These are phyloP conservation scores for Hepsetus odoe DNA, from an alignment of 2,113 vertebrate species.

Conservation along the genomic window DNA sequence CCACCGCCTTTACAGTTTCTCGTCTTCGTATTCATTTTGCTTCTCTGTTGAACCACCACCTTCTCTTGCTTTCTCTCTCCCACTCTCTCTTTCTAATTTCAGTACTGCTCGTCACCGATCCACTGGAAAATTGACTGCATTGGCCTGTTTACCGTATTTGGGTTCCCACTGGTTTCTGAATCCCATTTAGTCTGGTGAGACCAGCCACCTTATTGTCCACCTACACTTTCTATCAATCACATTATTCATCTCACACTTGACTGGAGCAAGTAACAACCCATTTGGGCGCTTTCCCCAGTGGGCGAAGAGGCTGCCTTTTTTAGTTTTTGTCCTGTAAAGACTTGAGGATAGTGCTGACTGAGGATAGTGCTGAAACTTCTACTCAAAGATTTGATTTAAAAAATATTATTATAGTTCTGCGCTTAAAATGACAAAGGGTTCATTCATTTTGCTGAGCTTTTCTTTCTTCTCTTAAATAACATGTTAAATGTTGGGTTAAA, in stretches of 20 bases:
- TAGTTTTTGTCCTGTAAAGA: background rate
- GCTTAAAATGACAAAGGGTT: no score
- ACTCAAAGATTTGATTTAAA: no score
- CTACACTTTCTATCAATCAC: background rate
- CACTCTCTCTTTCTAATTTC: background rate
- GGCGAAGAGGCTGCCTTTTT: background rate
- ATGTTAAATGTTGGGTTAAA: no score
- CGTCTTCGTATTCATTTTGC: background rate
- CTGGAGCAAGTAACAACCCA: background rate
- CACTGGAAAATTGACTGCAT: conserved; percentile 11
- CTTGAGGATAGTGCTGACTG: background rate
- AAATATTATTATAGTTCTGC: no score
- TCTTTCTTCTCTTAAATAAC: no score
- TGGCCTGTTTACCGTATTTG: conserved; percentile 2
- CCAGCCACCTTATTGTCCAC: conserved; percentile 7
- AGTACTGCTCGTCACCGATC: background rate
- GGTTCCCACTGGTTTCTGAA: conserved; percentile 5
- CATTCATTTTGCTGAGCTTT: no score
- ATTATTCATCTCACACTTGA: background rate
- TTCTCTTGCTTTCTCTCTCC: background rate
- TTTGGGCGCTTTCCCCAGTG: background rate
- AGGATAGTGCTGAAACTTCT: no score
- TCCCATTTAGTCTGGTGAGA: background rate
- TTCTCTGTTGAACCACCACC: background rate
- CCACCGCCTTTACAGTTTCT: background rate